These are phyloP conservation scores for Eilema caniola DNA, from an alignment of 2,888 invertebrate genomes.

Conservation along the genomic window DNA sequence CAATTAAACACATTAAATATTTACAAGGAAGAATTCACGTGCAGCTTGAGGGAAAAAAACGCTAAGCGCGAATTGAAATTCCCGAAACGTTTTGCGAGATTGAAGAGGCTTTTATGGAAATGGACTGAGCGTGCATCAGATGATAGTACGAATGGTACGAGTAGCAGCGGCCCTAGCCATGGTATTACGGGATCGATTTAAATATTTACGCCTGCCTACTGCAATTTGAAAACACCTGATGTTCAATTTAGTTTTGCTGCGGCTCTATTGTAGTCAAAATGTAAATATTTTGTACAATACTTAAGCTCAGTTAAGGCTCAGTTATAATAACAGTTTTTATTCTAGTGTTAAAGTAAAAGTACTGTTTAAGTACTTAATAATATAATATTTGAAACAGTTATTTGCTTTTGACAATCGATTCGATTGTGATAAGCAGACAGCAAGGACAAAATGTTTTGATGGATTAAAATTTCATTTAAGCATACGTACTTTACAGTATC, in stretches of 20 bases:
- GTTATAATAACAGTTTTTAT: no score
- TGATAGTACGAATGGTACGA: slow-evolving; percentile 70
- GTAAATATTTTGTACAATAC: slow-evolving; percentile 52
- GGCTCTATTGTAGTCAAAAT: slow-evolving; percentile 47
- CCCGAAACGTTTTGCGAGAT: slow-evolving; percentile 84
- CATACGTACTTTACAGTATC: no score
- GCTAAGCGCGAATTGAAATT: slow-evolving; percentile 85
- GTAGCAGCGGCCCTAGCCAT: slow-evolving; percentile 58
- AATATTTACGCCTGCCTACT: slow-evolving; percentile 77
- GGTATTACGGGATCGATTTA: slow-evolving; percentile 74
- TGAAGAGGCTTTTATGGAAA: slow-evolving; percentile 87
- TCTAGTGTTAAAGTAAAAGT: neutral
- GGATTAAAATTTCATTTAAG: no score
- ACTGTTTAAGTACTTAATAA: neutral
- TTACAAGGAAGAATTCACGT: slow-evolving; percentile 53
- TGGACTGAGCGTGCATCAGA: slow-evolving; percentile 79
- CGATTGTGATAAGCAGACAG: neutral
- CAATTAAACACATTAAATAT: slow-evolving; percentile 51
- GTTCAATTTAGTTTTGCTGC: slow-evolving; percentile 63
- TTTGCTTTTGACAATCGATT: no score
- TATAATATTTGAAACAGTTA: neutral
- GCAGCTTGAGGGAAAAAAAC: slow-evolving; percentile 59
- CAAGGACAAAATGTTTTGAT: neutral
- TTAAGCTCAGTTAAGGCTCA: slow-evolving; percentile 18
- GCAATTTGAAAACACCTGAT: slow-evolving; percentile 79